Evolutionary conservation across 2,888 invertebrate genomes (phyloP).

Genomic region (Timandra comae): DNA sequence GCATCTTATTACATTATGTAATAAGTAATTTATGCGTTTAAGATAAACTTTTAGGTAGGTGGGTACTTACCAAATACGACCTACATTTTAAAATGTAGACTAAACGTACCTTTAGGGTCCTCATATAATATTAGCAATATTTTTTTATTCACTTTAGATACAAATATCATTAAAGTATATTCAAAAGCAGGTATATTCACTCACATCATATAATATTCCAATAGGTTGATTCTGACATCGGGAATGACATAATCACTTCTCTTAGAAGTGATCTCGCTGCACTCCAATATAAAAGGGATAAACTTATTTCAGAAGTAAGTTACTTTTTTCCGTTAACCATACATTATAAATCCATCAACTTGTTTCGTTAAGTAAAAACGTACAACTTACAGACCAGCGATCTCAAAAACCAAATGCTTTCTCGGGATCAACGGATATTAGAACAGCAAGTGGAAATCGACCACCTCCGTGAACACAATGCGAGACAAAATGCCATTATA

Average conservation of each 20-base stretch:
- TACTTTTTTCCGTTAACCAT: not conserved
- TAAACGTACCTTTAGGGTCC: no score
- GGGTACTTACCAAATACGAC: constrained; percentile 2
- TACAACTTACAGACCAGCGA: constrained; percentile 78
- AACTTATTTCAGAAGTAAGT: constrained; percentile 84
- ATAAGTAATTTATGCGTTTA: no score
- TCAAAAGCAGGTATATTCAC: no score
- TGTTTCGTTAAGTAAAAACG: constrained; percentile 7
- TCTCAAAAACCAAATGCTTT: constrained; percentile 81
- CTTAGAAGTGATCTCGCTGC: constrained; percentile 90
- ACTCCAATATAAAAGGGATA: constrained; percentile 89
- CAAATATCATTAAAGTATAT: no score
- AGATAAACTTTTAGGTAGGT: no score
- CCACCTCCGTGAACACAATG: constrained; percentile 87
- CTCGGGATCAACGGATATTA: constrained; percentile 82
- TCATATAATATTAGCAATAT: no score
- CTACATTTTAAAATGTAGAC: no score
- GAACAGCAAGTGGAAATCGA: constrained; percentile 89
- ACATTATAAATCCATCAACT: not conserved
- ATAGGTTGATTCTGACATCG: constrained; percentile 76
- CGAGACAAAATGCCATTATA: constrained; percentile 87
- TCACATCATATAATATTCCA: constrained; percentile 23
- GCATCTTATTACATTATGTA: no score
- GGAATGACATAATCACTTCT: constrained; percentile 83
- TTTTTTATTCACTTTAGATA: no score